These are phyloP conservation scores for Caranx melampygus DNA, from an alignment of 2,113 vertebrate genomes.

Conservation along the genomic window DNA sequence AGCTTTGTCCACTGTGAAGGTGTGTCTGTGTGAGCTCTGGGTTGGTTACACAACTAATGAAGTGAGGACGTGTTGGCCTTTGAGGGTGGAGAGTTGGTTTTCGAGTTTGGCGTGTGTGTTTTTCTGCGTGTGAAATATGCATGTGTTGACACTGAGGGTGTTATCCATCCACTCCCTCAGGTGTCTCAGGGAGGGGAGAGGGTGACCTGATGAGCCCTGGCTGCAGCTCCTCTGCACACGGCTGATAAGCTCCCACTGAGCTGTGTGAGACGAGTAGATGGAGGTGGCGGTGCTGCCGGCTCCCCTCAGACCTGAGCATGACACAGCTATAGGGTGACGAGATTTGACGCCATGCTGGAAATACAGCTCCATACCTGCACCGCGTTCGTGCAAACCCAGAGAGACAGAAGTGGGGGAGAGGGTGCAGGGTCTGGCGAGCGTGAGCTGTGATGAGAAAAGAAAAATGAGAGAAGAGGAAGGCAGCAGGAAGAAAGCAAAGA, in stretches of 20 bases:
- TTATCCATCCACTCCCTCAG: conserved; percentile 40
- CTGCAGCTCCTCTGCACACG: conserved; percentile 55
- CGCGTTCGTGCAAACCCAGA: conserved; percentile 29
- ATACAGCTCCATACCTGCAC: conserved; percentile 37
- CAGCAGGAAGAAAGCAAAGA: conserved; percentile 39
- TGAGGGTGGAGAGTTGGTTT: neutral
- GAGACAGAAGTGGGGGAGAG: conserved; percentile 14
- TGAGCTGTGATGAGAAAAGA: conserved; percentile 42
- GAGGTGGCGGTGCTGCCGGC: conserved; percentile 42
- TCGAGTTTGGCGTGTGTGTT: neutral
- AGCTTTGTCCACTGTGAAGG: neutral
- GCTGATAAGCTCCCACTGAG: conserved; percentile 50
- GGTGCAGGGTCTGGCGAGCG: neutral
- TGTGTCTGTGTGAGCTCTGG: neutral
- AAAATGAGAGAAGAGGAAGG: conserved; percentile 25
- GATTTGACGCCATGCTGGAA: conserved; percentile 54
- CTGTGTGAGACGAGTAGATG: conserved; percentile 25
- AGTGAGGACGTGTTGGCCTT: too few species aligned
- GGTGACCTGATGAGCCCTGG: conserved; percentile 48
- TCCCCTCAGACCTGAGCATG: conserved; percentile 52
- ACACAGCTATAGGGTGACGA: conserved; percentile 60
- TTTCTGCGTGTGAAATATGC: conserved; percentile 14
- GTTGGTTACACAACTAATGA: too few species aligned
- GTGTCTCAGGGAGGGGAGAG: conserved; percentile 49
- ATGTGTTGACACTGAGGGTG: conserved; percentile 43